Conservation (phyloP, 2,888 invertebrate genomes). For the Heteromurus nitidus region DNA sequence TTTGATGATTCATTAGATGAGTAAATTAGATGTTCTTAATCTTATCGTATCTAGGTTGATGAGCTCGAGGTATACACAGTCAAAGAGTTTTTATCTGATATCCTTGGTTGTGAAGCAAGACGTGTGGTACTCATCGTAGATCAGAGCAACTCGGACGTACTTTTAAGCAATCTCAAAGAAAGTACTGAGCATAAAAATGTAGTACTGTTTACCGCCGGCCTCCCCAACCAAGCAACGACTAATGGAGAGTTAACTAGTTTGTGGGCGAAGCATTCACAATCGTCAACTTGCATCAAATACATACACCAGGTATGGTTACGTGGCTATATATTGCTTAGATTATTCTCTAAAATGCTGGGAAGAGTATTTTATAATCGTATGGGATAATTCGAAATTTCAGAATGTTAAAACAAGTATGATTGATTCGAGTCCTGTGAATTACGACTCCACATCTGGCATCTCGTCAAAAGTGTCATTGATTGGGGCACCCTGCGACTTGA, state of each 20-base stretch:
- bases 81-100: slow-evolving; percentile 77
- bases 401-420: slow-evolving; percentile 73
- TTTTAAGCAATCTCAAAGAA: slow-evolving; percentile 70
- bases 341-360: too few species aligned
- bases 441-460: slow-evolving; percentile 75
- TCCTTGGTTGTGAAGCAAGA: slow-evolving; percentile 76
- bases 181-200: slow-evolving; percentile 71
- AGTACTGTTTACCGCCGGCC: slow-evolving; percentile 65
- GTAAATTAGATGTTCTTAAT: neutral
- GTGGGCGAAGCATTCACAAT: slow-evolving; percentile 69
- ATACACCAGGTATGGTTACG: slow-evolving; percentile 69
- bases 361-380: neutral
- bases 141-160: slow-evolving; percentile 76
- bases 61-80: slow-evolving; percentile 76
- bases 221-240: slow-evolving; percentile 58
- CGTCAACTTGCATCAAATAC: slow-evolving; percentile 66
- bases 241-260: slow-evolving; percentile 71
- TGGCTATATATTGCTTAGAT: neutral
- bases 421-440: slow-evolving; percentile 75
- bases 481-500: slow-evolving; percentile 77
- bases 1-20: too few species aligned
- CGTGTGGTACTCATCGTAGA: slow-evolving; percentile 77
- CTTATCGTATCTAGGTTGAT: slow-evolving; percentile 69
- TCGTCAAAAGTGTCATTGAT: slow-evolving; percentile 75
- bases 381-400: too few species aligned